These are phyloP conservation scores for Pomacea canaliculata DNA, from an alignment of 2,888 invertebrate species.

Conservation along the genomic window DNA sequence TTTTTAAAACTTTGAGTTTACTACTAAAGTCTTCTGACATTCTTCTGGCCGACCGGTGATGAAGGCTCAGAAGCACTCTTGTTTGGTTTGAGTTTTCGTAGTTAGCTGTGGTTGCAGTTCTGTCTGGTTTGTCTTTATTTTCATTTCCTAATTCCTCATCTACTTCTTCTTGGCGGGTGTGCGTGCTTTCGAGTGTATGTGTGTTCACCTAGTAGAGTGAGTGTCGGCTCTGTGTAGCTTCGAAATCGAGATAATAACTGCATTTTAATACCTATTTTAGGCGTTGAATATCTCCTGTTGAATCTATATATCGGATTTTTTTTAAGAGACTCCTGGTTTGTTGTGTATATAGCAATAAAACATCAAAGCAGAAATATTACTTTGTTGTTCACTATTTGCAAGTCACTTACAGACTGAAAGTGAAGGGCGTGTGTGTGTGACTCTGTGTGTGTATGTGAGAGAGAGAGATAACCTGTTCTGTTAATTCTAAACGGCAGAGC, in stretches of 20 bases:
- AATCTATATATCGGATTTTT: slow-evolving; percentile 33
- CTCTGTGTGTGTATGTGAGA: not conserved
- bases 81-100: not conserved
- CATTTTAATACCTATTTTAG: slow-evolving; percentile 32
- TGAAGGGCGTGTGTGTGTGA: not conserved
- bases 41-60: not conserved
- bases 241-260: slow-evolving; percentile 10
- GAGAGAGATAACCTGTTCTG: not conserved
- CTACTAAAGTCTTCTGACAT: not conserved
- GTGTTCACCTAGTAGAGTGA: not conserved
- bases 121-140: not conserved
- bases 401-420: no score
- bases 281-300: slow-evolving; percentile 34
- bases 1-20: not conserved
- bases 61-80: not conserved
- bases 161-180: not conserved
- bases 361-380: not conserved
- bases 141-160: not conserved
- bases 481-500: no score
- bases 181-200: not conserved
- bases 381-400: no score
- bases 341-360: slow-evolving; percentile 35
- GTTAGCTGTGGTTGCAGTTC: not conserved
- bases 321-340: slow-evolving; percentile 32
- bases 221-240: slow-evolving; percentile 5